Percentiles rank a stretch among this genome's conserved stretches.
Evolutionary conservation across 1,140 invertebrate species (phyloP).

Genomic region (Cherax quadricarinatus): DNA sequence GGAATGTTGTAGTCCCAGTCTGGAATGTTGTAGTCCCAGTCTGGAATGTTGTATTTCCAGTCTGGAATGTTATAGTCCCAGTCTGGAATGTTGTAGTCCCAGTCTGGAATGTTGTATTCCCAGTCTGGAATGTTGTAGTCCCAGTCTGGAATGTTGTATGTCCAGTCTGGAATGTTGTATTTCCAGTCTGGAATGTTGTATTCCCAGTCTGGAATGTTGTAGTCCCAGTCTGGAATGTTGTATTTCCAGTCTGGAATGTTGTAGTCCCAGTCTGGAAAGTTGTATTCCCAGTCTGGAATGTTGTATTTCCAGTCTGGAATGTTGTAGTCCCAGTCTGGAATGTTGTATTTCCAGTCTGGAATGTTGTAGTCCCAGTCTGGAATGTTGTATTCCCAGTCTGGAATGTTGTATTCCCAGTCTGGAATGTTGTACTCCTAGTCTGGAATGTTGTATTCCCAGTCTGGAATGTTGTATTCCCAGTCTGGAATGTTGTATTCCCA

Average conservation of each 20-base stretch:
- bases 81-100: background rate
- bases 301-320: no score
- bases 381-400: background rate
- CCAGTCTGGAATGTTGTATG: background rate
- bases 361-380: background rate
- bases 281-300: background rate
- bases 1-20: background rate
- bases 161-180: background rate
- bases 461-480: no score
- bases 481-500: background rate
- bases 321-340: background rate
- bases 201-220: background rate
- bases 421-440: no score
- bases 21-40: background rate
- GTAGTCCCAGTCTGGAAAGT: no score
- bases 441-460: background rate
- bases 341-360: background rate
- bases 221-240: background rate
- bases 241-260: background rate
- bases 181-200: background rate
- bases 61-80: no score
- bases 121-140: background rate
- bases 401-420: background rate
- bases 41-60: no score
- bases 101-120: background rate